A percentile compares a stretch with the other conserved stretches of the same genome.
Conservation (phyloP, 2,113 vertebrate species). For the Festucalex cinctus region DNA sequence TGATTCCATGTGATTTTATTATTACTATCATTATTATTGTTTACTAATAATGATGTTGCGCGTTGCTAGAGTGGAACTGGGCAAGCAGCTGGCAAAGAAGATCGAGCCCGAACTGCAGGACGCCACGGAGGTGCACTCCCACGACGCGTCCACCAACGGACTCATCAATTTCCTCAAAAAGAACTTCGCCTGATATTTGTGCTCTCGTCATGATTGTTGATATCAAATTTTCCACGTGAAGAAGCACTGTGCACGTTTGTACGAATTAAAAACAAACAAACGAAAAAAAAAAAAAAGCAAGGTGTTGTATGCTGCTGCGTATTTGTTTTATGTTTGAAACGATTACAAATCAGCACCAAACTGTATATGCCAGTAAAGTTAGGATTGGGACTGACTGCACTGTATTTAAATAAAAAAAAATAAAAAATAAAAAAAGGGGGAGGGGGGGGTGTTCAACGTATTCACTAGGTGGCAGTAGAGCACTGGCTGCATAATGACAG, state of each 20-base stretch:
- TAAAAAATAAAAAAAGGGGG: too few relatives aligned
- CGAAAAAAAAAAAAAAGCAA: neutral
- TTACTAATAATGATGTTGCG: neutral
- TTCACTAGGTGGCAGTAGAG: constrained; percentile 66
- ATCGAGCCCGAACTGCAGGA: constrained; percentile 92
- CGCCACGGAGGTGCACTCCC: constrained; percentile 79
- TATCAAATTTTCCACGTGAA: neutral
- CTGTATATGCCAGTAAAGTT: too few relatives aligned
- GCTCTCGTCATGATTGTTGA: neutral
- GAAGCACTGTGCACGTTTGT: neutral
- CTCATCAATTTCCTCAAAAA: constrained; percentile 95
- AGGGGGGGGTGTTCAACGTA: neutral
- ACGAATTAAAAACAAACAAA: neutral
- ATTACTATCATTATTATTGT: neutral
- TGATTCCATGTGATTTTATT: neutral
- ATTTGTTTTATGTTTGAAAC: neutral
- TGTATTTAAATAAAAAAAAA: neutral
- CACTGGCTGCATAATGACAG: constrained; percentile 2
- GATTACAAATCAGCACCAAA: neutral
- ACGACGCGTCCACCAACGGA: constrained; percentile 93
- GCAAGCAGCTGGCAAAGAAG: constrained; percentile 95
- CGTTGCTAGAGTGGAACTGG: constrained; percentile 86
- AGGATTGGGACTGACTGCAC: neutral
- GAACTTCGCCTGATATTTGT: constrained; percentile 73
- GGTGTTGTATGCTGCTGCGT: neutral